A percentile compares a stretch with the other conserved stretches of the same genome.
These are phyloP conservation scores for Chironomus tepperi DNA, from an alignment of 1,140 invertebrate genomes.

Conservation along the genomic window DNA sequence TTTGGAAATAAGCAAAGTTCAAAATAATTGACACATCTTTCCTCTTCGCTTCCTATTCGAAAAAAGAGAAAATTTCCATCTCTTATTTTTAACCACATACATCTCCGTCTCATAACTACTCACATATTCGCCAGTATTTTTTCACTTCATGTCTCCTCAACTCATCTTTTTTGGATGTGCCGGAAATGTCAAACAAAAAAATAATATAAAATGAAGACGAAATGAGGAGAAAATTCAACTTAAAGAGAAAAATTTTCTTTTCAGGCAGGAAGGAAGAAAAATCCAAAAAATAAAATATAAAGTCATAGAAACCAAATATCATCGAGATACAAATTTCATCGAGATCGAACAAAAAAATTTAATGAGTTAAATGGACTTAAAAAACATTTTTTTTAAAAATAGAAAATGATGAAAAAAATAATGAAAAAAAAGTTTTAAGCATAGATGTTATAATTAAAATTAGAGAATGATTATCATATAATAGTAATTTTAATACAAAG, in stretches of 20 bases:
- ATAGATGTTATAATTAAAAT: neutral
- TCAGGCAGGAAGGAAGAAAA: neutral
- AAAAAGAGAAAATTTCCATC: neutral
- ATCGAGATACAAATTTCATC: no score
- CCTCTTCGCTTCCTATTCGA: neutral
- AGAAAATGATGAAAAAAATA: neutral
- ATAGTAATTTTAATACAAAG: neutral
- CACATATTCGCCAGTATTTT: no score
- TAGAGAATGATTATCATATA: neutral
- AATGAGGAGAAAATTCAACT: no score
- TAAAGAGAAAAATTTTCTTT: neutral
- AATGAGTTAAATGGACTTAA: neutral
- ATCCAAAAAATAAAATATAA: neutral
- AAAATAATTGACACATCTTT: conserved; percentile 20
- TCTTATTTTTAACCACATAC: neutral
- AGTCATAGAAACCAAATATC: neutral
- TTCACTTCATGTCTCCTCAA: no score
- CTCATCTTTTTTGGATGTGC: neutral
- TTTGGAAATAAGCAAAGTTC: conserved; percentile 23
- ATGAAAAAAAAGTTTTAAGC: neutral
- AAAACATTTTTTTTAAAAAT: neutral
- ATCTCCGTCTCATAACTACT: no score
- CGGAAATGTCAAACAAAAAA: neutral
- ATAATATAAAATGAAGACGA: no score
- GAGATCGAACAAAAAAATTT: no score